Evolutionary conservation across 2,113 vertebrate species (phyloP).

Genomic region (Elaphurus davidianus): DNA sequence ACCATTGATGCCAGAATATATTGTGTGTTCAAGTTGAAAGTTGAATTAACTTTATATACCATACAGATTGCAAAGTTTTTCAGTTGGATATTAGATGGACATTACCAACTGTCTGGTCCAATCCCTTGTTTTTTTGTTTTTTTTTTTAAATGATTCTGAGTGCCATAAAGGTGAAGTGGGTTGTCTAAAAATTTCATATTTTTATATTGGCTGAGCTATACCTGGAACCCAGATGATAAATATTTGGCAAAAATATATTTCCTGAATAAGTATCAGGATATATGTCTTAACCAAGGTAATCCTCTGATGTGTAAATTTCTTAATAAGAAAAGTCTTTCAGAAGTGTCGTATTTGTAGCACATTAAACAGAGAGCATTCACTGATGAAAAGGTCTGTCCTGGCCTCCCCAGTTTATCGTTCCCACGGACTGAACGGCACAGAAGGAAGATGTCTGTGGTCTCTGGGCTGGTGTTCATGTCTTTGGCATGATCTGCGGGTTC

Average conservation of each 20-base stretch:
- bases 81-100: neutral
- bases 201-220: neutral
- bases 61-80: neutral
- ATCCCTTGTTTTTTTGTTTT: neutral
- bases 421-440: neutral
- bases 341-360: neutral
- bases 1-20: neutral
- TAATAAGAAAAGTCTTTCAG: neutral
- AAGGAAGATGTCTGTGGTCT: neutral
- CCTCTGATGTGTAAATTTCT: slow-evolving; percentile 18
- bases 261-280: neutral
- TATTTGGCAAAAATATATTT: neutral
- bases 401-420: neutral
- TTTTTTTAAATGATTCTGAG: neutral
- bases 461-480: neutral
- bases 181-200: neutral
- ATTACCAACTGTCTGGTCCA: neutral
- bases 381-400: neutral
- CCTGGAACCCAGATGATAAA: neutral
- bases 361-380: neutral
- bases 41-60: neutral
- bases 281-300: neutral
- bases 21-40: slow-evolving; percentile 28
- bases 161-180: neutral
- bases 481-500: neutral